Conservation (phyloP, 2,888 invertebrate species). For the Drymonia ruficornis region DNA sequence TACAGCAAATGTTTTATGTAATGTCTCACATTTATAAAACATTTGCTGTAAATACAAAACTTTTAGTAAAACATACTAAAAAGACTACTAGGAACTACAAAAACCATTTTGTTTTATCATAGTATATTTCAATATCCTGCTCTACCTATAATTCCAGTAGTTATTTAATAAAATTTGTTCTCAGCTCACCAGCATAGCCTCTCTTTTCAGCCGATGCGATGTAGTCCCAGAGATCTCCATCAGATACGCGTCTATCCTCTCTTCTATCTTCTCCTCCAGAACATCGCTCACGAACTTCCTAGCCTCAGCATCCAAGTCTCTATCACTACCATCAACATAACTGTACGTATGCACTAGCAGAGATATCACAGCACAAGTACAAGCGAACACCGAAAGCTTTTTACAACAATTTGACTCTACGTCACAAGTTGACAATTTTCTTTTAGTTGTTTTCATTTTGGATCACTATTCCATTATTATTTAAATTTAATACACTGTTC, state of each 20-base stretch:
- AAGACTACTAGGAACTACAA: too few relatives aligned
- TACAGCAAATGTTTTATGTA: too few relatives aligned
- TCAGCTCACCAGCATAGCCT: constrained; percentile 73
- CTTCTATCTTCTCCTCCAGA: constrained; percentile 61
- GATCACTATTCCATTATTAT: constrained; percentile 3
- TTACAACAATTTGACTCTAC: constrained; percentile 53
- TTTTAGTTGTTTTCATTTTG: constrained; percentile 41
- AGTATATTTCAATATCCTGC: too few relatives aligned
- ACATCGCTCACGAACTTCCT: constrained; percentile 48
- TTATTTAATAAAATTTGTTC: too few relatives aligned
- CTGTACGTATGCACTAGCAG: constrained; percentile 67
- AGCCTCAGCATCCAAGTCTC: constrained; percentile 47
- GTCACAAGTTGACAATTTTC: constrained; percentile 39
- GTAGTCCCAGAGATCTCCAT: constrained; percentile 46
- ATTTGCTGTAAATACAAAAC: too few relatives aligned
- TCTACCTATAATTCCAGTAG: too few relatives aligned
- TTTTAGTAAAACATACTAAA: too few relatives aligned
- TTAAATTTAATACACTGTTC: neutral
- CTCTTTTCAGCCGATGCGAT: constrained; percentile 61
- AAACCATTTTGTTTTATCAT: too few relatives aligned
- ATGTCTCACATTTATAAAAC: too few relatives aligned
- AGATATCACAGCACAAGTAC: constrained; percentile 65
- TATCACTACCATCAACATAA: constrained; percentile 50
- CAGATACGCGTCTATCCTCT: constrained; percentile 62
- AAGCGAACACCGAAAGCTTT: constrained; percentile 67